Conservation (phyloP, 2,113 vertebrate genomes). For the Eulemur rufifrons region DNA sequence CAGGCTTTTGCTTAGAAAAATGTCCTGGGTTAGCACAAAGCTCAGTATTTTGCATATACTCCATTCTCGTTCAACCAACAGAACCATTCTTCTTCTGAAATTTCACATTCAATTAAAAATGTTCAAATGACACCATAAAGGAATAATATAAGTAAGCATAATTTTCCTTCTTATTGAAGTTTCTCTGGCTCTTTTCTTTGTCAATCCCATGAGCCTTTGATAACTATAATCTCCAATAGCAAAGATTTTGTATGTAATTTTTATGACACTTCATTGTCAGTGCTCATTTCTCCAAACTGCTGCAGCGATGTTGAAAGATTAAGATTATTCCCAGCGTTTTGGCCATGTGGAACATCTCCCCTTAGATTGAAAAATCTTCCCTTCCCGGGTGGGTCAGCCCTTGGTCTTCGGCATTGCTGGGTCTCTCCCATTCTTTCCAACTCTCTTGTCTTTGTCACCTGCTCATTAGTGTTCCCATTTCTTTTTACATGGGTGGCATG, state of each 20-base stretch:
- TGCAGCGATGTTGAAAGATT: not conserved
- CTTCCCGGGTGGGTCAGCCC: not conserved
- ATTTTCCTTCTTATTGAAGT: slow-evolving; percentile 44
- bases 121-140: not conserved
- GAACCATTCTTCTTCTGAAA: slow-evolving; percentile 20
- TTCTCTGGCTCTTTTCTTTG: slow-evolving; percentile 30
- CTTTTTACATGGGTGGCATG: not conserved
- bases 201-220: slow-evolving; percentile 8
- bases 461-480: not conserved
- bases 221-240: slow-evolving; percentile 29
- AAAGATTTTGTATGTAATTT: slow-evolving; percentile 49
- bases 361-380: not conserved
- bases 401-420: too few species aligned
- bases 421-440: not conserved
- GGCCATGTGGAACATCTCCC: too few species aligned
- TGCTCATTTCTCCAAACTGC: slow-evolving; percentile 2
- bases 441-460: not conserved
- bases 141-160: not conserved
- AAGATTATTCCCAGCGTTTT: not conserved
- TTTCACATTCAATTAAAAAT: slow-evolving; percentile 45
- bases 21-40: not conserved
- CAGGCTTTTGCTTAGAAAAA: not conserved
- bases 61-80: not conserved
- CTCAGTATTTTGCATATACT: not conserved
- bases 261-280: slow-evolving; percentile 46